Percentiles rank a stretch among this genome's conserved stretches.
These are phyloP conservation scores for Eidolon helvum DNA, from an alignment of 2,113 vertebrate genomes.

Conservation along the genomic window DNA sequence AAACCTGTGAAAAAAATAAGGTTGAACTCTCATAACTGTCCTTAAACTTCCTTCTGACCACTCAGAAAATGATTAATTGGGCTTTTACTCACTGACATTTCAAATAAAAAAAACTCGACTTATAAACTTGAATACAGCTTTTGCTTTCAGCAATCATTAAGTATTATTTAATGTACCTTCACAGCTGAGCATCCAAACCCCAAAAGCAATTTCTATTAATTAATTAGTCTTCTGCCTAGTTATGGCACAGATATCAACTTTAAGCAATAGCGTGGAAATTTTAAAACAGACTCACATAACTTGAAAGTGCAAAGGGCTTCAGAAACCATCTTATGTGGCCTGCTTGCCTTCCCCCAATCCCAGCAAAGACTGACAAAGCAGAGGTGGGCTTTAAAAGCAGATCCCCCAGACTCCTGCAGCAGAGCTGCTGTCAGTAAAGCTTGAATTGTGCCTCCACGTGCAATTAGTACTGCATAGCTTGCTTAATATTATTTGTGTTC, in stretches of 20 bases:
- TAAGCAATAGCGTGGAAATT: background rate
- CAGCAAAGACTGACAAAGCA: background rate
- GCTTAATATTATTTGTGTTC: rapidly evolving
- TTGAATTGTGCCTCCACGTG: background rate
- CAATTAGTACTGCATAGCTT: background rate
- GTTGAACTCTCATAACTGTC: background rate
- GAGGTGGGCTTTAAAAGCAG: background rate
- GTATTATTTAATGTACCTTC: background rate
- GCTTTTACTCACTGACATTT: background rate
- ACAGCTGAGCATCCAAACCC: background rate
- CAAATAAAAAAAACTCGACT: background rate
- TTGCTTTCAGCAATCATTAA: background rate
- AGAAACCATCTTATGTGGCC: background rate
- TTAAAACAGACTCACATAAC: background rate
- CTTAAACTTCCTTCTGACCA: background rate
- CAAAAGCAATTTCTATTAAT: background rate
- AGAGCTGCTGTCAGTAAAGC: background rate
- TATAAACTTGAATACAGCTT: background rate
- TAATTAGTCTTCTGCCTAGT: background rate
- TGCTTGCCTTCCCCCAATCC: background rate
- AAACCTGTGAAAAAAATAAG: background rate
- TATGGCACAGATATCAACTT: background rate
- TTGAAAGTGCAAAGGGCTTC: background rate
- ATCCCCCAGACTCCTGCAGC: background rate
- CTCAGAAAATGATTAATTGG: background rate